Percentiles rank a stretch among this genome's conserved stretches.
These are phyloP conservation scores for Bicyclus anynana DNA, from an alignment of 1,140 invertebrate species.

Conservation along the genomic window DNA sequence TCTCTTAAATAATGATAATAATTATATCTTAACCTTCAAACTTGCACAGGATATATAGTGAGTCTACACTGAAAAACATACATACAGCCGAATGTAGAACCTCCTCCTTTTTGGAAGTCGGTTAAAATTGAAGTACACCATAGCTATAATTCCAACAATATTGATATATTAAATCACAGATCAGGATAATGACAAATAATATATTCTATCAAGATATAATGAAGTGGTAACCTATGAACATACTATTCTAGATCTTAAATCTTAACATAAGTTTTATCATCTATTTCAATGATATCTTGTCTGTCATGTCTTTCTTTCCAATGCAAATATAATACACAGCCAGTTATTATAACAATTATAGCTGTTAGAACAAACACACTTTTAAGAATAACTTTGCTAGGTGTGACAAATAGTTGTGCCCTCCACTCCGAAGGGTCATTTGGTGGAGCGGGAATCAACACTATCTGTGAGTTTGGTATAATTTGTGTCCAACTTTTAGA, in stretches of 20 bases:
- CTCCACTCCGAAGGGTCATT: conserved; percentile 90
- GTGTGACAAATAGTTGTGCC: conserved; percentile 96
- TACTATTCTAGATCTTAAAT: conserved; percentile 31
- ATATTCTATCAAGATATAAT: neutral
- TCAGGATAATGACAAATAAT: neutral
- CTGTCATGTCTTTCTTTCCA: conserved; percentile 97
- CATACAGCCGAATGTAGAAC: too few species aligned
- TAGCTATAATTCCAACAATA: neutral
- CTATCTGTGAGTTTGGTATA: conserved; percentile 98
- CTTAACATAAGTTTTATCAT: conserved; percentile 67
- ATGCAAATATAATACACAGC: conserved; percentile 92
- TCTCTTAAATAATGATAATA: too few species aligned
- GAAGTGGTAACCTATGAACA: neutral
- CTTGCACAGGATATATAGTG: too few species aligned
- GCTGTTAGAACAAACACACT: conserved; percentile 93
- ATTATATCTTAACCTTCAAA: too few species aligned
- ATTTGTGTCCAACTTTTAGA: conserved; percentile 92
- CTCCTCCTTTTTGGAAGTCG: too few species aligned
- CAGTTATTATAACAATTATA: conserved; percentile 90
- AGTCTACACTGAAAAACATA: too few species aligned
- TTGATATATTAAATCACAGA: neutral
- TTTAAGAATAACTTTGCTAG: conserved; percentile 94
- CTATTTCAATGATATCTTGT: conserved; percentile 85
- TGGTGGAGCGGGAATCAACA: conserved; percentile 93
- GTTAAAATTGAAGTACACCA: too few species aligned